These are phyloP conservation scores for Nomada ruficornis DNA, from an alignment of 2,888 invertebrate genomes.

Conservation along the genomic window DNA sequence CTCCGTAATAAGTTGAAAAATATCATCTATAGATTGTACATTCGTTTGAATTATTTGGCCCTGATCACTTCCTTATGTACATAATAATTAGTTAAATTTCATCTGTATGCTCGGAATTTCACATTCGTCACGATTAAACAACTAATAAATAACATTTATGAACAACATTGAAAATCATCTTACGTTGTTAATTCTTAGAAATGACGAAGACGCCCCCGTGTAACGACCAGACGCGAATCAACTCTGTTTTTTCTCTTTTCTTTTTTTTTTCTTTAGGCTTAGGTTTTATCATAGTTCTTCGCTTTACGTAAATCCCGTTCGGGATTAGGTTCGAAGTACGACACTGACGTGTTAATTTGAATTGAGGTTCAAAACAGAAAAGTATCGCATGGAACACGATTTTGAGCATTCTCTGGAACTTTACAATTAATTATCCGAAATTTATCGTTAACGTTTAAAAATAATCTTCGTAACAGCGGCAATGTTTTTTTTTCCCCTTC, in stretches of 20 bases:
- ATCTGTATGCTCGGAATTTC: slow-evolving; percentile 5
- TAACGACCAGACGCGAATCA: background rate
- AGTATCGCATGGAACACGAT: too few species aligned
- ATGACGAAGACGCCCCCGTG: background rate
- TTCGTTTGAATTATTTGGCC: slow-evolving; percentile 43
- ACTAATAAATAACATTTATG: slow-evolving; percentile 25
- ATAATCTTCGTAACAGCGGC: too few species aligned
- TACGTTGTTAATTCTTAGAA: slow-evolving; percentile 18
- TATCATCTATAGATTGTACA: slow-evolving; percentile 41
- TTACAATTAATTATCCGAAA: background rate
- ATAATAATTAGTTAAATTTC: slow-evolving; percentile 8
- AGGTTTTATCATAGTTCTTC: background rate
- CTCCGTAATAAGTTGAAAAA: slow-evolving; percentile 13
- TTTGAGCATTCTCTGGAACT: too few species aligned
- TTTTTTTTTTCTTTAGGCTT: background rate
- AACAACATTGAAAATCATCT: slow-evolving; percentile 16
- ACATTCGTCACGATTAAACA: slow-evolving; percentile 7
- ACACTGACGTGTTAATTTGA: too few species aligned
- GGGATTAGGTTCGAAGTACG: too few species aligned
- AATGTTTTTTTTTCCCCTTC: too few species aligned
- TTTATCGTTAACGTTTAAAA: background rate
- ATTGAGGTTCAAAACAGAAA: background rate
- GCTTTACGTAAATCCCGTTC: background rate
- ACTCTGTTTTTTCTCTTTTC: too few species aligned
- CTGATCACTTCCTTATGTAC: slow-evolving; percentile 42